phyloP scores from a whole-genome alignment of 1,140 invertebrate species.

The Coptotermes formosanus region DNA sequence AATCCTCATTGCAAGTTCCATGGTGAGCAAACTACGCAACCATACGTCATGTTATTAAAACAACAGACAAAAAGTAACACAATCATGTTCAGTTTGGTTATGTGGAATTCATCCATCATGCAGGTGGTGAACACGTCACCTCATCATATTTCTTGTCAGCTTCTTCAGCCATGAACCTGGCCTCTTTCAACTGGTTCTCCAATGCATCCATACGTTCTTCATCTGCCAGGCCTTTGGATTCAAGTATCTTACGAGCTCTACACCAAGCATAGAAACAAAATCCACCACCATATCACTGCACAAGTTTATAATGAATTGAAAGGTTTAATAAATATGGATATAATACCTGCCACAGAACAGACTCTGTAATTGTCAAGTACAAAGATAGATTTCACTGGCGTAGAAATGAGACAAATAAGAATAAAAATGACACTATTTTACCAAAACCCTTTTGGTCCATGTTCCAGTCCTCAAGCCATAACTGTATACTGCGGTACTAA shows the following conservation, averaged over 20 bases:
- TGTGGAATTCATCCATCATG: constrained; percentile 21
- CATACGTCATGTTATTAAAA: constrained; percentile 1
- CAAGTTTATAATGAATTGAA: neutral
- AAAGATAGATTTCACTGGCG: neutral
- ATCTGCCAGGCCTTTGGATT: constrained; percentile 99
- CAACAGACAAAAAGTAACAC: neutral
- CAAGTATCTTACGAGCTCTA: constrained; percentile 99
- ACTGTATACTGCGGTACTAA: no score
- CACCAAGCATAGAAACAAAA: constrained; percentile 35
- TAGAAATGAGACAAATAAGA: no score
- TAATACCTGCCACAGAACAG: neutral
- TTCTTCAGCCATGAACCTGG: constrained; percentile 99
- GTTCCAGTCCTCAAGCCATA: no score
- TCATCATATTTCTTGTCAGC: constrained; percentile 99
- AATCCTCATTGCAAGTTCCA: constrained; percentile 14
- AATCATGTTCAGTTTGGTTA: neutral
- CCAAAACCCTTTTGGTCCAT: no score
- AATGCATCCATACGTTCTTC: constrained; percentile 99
- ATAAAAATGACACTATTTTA: no score
- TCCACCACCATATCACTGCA: constrained; percentile 5
- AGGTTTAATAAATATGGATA: neutral
- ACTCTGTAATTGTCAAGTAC: neutral
- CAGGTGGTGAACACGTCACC: constrained; percentile 61
- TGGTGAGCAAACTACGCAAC: neutral
- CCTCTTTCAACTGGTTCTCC: constrained; percentile 99